A percentile compares a stretch with the other conserved stretches of the same genome.
phyloP scores from a whole-genome alignment of 2,797 vertebrate genomes.

The Oreochromis mossambicus region DNA sequence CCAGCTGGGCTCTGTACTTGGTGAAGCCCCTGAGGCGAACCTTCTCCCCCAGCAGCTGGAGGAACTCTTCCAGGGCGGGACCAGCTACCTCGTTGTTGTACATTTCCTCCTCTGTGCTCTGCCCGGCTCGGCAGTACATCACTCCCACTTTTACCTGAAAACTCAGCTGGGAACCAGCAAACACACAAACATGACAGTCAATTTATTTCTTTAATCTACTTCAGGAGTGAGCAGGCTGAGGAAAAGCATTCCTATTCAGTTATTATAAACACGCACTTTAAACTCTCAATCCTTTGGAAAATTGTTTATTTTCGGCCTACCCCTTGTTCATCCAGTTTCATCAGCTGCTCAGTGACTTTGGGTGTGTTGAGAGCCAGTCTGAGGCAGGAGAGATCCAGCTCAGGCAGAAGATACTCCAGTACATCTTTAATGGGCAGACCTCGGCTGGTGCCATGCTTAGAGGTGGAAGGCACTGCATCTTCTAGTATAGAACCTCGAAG shows the following conservation, averaged over 20 bases:
- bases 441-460: conserved; percentile 89
- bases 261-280: neutral
- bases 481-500: conserved; percentile 90
- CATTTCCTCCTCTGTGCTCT: conserved; percentile 98
- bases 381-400: conserved; percentile 90
- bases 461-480: conserved; percentile 90
- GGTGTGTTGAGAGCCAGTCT: conserved; percentile 93
- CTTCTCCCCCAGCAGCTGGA: conserved; percentile 93
- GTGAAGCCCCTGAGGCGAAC: conserved; percentile 95
- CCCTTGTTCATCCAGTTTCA: conserved; percentile 98
- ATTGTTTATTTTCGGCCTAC: conserved; percentile 59
- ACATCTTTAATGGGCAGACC: conserved; percentile 94
- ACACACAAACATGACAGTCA: neutral
- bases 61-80: conserved; percentile 93
- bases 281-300: neutral
- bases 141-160: conserved; percentile 97
- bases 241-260: neutral
- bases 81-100: conserved; percentile 95
- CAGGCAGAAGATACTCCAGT: conserved; percentile 88
- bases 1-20: conserved; percentile 95
- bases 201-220: neutral
- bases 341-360: conserved; percentile 95
- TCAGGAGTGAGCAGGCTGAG: neutral
- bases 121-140: conserved; percentile 94
- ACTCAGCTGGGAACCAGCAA: conserved; percentile 81